These are phyloP conservation scores for Otis tarda DNA, from an alignment of 2,113 vertebrate species.

Conservation along the genomic window DNA sequence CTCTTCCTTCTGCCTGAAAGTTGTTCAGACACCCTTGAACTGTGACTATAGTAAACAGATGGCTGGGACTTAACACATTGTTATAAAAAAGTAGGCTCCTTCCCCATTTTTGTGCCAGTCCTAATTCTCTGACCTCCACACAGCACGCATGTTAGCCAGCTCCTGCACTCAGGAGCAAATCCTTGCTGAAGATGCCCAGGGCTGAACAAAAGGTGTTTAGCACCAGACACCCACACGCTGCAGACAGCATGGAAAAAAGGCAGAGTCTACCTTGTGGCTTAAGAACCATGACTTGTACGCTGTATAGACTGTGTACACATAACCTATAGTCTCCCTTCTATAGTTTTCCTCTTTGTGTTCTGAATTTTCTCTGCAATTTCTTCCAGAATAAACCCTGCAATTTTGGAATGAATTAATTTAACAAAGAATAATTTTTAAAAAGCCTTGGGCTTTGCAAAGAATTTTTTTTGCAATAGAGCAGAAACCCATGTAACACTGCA, in stretches of 20 bases:
- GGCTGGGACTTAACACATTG: not conserved
- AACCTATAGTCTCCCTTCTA: not conserved
- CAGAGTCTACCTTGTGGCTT: not conserved
- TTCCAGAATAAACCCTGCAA: not conserved
- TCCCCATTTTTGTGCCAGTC: not conserved
- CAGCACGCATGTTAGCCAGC: accelerated
- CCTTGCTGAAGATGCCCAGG: not conserved
- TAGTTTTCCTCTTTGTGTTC: not conserved
- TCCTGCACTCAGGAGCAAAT: not conserved
- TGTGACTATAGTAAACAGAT: not conserved
- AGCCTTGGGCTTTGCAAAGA: not conserved
- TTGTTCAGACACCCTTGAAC: not conserved
- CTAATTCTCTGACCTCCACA: not conserved
- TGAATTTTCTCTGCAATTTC: not conserved
- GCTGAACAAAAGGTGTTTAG: not conserved
- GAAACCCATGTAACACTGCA: not conserved
- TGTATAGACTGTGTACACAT: not conserved
- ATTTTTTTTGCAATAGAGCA: not conserved
- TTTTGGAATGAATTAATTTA: not conserved
- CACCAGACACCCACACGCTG: too few relatives aligned
- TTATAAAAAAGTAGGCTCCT: not conserved
- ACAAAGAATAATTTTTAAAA: too few relatives aligned
- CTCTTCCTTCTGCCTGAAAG: not conserved
- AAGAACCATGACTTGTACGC: not conserved
- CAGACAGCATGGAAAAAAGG: not conserved